Conservation (phyloP, 2,113 vertebrate genomes). For the Phocoena sinus region DNA sequence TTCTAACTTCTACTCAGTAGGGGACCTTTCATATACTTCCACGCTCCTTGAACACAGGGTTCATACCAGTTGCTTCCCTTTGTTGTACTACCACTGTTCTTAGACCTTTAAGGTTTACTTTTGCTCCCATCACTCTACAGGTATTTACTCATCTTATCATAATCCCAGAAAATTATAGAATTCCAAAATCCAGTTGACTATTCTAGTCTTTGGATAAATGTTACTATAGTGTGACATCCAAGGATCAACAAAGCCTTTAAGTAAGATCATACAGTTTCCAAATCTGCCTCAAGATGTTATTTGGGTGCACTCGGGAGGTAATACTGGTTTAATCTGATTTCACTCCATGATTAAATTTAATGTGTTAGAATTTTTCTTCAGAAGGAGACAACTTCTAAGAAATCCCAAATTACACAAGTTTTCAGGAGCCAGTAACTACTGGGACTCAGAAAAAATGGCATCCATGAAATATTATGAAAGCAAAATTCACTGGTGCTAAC, state of each 20-base stretch:
- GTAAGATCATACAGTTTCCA: not conserved
- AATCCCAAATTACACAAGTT: not conserved
- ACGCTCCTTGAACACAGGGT: rapidly evolving
- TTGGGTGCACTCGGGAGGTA: not conserved
- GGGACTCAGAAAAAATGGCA: not conserved
- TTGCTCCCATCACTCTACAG: not conserved
- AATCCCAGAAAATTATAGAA: not conserved
- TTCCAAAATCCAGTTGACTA: not conserved
- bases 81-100: not conserved
- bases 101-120: not conserved
- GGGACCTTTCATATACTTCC: not conserved
- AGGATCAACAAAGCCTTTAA: not conserved
- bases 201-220: not conserved
- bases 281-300: not conserved
- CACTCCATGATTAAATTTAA: not conserved
- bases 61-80: not conserved
- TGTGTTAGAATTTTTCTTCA: not conserved
- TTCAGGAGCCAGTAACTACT: not conserved
- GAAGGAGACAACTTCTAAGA: not conserved
- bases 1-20: not conserved
- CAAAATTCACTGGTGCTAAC: not conserved
- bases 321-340: not conserved
- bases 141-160: not conserved
- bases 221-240: not conserved
- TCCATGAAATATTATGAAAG: not conserved